These are phyloP conservation scores for Tipula lateralis DNA, from an alignment of 2,888 invertebrate genomes.

Conservation along the genomic window DNA sequence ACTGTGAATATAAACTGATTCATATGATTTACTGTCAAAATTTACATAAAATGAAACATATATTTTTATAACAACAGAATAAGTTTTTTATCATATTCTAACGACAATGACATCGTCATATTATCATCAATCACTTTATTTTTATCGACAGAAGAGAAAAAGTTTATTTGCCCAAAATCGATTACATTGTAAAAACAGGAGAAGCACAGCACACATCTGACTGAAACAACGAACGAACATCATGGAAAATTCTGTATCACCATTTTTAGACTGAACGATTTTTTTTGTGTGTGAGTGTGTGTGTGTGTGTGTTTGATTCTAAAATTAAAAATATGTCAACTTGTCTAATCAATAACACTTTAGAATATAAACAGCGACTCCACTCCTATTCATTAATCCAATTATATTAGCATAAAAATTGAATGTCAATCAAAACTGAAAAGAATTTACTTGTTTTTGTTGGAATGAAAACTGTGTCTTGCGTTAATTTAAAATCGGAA, in stretches of 20 bases:
- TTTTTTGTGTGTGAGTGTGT: too few species aligned
- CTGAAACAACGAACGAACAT: neutral
- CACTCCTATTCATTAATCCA: constrained; percentile 19
- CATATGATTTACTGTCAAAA: too few species aligned
- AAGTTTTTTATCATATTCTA: neutral
- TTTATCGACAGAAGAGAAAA: neutral
- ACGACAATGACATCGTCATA: neutral
- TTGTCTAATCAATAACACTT: constrained; percentile 19
- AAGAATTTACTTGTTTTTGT: neutral
- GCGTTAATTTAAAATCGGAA: neutral
- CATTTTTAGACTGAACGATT: neutral
- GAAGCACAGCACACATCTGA: neutral
- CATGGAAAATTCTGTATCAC: neutral
- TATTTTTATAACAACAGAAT: neutral
- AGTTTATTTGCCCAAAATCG: neutral
- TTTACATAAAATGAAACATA: neutral
- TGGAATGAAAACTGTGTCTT: neutral
- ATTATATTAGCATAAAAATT: constrained; percentile 19
- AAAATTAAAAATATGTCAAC: constrained; percentile 24
- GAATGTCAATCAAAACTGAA: constrained; percentile 13
- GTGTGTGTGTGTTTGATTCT: neutral
- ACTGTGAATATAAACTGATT: too few species aligned
- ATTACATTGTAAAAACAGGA: neutral
- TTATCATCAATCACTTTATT: constrained; percentile 8
- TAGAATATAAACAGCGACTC: neutral